Conservation (phyloP, 1,140 invertebrate species). For the Anastrepha ludens region DNA sequence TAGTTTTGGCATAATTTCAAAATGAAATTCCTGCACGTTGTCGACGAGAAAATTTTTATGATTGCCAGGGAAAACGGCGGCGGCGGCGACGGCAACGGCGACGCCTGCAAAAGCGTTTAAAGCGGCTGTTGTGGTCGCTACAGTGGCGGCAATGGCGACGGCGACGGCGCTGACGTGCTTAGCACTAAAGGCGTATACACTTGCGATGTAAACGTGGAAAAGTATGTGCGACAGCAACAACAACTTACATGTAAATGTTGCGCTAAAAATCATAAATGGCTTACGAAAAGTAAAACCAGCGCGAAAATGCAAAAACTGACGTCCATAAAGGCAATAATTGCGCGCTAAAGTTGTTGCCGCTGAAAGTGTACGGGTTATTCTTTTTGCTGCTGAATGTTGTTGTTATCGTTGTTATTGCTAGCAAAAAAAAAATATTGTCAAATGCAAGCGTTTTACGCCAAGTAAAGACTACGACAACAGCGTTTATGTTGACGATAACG, state of each 20-base stretch:
- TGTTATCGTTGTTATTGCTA: background rate
- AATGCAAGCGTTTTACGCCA: background rate
- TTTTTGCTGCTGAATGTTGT: constrained; percentile 31
- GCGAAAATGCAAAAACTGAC: background rate
- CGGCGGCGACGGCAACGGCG: background rate
- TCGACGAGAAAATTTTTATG: constrained; percentile 41
- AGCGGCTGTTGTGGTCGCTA: background rate
- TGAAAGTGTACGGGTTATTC: background rate
- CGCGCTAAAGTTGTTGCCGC: background rate
- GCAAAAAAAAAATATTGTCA: background rate
- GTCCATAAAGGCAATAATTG: background rate
- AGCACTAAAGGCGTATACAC: background rate
- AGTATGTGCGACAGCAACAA: constrained; percentile 29
- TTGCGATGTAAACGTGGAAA: background rate
- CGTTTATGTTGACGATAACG: background rate
- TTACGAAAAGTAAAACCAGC: background rate
- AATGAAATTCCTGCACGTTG: constrained; percentile 56
- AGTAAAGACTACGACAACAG: background rate
- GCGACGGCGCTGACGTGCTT: background rate
- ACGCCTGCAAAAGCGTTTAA: background rate
- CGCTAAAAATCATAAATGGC: constrained; percentile 29
- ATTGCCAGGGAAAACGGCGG: constrained; percentile 20
- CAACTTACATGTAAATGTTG: background rate
- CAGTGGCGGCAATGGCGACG: background rate
- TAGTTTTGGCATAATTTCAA: constrained; percentile 58